Evolutionary conservation across 1,140 invertebrate species (phyloP).

Genomic region (Colletes latitarsis): DNA sequence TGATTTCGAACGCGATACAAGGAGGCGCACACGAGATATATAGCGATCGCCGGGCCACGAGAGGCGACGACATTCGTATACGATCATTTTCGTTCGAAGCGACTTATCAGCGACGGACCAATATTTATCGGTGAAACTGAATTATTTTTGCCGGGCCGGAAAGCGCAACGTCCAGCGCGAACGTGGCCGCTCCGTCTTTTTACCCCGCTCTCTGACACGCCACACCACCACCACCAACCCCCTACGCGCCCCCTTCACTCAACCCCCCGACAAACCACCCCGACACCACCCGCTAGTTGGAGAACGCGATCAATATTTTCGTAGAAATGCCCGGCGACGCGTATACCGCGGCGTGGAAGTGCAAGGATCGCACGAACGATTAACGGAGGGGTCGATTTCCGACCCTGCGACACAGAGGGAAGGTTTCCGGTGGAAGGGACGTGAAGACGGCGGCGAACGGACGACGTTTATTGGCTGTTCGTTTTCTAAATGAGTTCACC

Average conservation of each 20-base stretch:
- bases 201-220: conserved; percentile 15
- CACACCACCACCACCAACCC: not conserved
- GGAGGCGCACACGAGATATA: too few relatives aligned
- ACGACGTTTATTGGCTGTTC: conserved; percentile 78
- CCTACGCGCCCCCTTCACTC: not conserved
- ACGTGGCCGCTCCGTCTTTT: conserved; percentile 14
- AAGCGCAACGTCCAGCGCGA: not conserved
- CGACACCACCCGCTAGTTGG: not conserved
- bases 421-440: conserved; percentile 6
- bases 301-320: conserved; percentile 38
- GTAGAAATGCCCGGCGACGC: conserved; percentile 27
- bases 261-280: too few relatives aligned
- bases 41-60: too few relatives aligned
- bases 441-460: conserved; percentile 63
- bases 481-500: conserved; percentile 80
- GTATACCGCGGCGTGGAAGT: not conserved
- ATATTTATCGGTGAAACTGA: not conserved
- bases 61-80: not conserved
- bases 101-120: not conserved
- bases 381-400: conserved; percentile 3
- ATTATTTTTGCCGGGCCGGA: not conserved
- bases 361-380: conserved; percentile 57
- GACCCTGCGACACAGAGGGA: too few relatives aligned
- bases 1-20: not conserved
- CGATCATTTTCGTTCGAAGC: not conserved